phyloP scores from a whole-genome alignment of 2,888 invertebrate genomes.

The Merodon equestris region DNA sequence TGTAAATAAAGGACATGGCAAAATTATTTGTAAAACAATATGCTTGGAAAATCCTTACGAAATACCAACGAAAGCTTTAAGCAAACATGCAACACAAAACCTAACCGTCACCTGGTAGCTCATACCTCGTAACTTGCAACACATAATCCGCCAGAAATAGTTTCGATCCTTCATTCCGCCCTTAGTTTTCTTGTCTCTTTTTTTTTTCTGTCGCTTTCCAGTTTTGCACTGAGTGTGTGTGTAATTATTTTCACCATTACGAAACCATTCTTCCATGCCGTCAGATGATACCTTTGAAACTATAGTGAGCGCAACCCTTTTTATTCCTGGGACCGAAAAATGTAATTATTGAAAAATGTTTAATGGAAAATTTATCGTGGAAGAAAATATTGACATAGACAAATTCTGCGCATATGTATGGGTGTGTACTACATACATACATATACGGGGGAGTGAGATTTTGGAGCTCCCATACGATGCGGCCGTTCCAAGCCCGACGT shows the following conservation, averaged over 20 bases:
- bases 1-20: conserved; percentile 42
- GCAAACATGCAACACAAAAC: conserved; percentile 57
- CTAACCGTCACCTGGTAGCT: background rate
- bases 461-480: no score
- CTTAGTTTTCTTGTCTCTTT: no score
- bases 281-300: conserved; percentile 46
- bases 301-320: conserved; percentile 51
- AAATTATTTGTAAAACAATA: conserved; percentile 61
- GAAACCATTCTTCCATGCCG: background rate
- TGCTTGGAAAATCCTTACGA: conserved; percentile 40
- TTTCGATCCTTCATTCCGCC: no score
- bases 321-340: conserved; percentile 51
- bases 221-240: conserved; percentile 20
- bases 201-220: conserved; percentile 16
- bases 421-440: background rate
- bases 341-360: conserved; percentile 69
- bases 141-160: no score
- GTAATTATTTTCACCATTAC: conserved; percentile 59
- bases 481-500: conserved; percentile 3
- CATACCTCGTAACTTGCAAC: no score
- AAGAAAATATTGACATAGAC: conserved; percentile 68
- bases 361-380: conserved; percentile 68
- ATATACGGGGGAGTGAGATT: conserved; percentile 1
- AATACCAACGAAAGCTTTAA: conserved; percentile 26
- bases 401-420: conserved; percentile 36